Percentiles rank a stretch among this genome's conserved stretches.
Conservation (phyloP, 2,113 vertebrate genomes). For the Falco punctatus region DNA sequence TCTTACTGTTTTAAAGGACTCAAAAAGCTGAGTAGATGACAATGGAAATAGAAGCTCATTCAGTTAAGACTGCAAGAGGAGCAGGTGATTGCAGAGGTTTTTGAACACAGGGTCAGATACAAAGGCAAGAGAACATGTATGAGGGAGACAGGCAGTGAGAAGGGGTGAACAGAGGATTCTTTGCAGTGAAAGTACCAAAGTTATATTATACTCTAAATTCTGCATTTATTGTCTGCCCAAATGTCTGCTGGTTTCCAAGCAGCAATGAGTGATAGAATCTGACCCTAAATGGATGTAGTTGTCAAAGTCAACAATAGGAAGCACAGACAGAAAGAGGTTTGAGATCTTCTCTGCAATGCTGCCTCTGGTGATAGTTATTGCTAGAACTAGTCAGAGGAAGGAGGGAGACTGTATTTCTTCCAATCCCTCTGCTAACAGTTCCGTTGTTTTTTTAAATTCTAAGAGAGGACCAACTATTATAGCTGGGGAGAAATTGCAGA, state of each 20-base stretch:
- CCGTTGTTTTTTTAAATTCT: not conserved
- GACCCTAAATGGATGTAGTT: constrained; percentile 15
- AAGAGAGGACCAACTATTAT: not conserved
- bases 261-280: not conserved
- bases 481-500: not conserved
- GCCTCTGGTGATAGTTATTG: constrained; percentile 10
- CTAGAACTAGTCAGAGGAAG: not conserved
- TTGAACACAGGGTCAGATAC: not conserved
- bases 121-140: not conserved
- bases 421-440: not conserved
- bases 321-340: constrained; percentile 26
- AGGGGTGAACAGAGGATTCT: not conserved
- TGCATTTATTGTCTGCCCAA: not conserved
- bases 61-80: not conserved
- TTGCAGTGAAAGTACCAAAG: not conserved
- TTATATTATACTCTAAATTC: constrained; percentile 28
- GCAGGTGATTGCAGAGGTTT: not conserved
- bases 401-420: not conserved
- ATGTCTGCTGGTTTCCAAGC: constrained; percentile 25
- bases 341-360: not conserved
- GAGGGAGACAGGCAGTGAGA: not conserved
- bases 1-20: not conserved
- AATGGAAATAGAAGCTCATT: not conserved
- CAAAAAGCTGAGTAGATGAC: not conserved
- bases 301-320: constrained; percentile 39